phyloP scores from a whole-genome alignment of 2,888 invertebrate species.

The Thalpophila matura region DNA sequence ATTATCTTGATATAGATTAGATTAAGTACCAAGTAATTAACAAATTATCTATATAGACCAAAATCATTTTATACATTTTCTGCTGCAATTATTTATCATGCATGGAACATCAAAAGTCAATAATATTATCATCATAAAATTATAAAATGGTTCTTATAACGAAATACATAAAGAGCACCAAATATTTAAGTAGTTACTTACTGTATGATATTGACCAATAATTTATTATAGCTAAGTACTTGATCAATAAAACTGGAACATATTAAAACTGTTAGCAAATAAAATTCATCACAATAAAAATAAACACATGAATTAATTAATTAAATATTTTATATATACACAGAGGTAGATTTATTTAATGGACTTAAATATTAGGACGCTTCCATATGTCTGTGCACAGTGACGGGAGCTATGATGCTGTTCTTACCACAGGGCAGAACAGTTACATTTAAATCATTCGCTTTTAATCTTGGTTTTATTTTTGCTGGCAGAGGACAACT shows the following conservation, averaged over 20 bases:
- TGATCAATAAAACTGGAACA: slow-evolving; percentile 43
- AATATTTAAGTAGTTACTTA: slow-evolving; percentile 55
- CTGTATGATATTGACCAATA: slow-evolving; percentile 43
- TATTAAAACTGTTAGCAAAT: slow-evolving; percentile 58
- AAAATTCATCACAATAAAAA: slow-evolving; percentile 58
- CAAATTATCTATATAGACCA: slow-evolving; percentile 51
- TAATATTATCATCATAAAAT: slow-evolving; percentile 35
- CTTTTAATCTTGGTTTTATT: slow-evolving; percentile 83
- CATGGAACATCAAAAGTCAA: slow-evolving; percentile 53
- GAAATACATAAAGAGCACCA: slow-evolving; percentile 65
- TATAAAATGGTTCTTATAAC: slow-evolving; percentile 50
- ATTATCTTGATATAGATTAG: slow-evolving; percentile 61
- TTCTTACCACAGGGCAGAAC: slow-evolving; percentile 90
- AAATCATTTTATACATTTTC: slow-evolving; percentile 45
- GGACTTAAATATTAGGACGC: slow-evolving; percentile 89
- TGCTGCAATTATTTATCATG: slow-evolving; percentile 31
- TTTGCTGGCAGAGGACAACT: slow-evolving; percentile 91
- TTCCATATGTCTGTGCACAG: slow-evolving; percentile 97
- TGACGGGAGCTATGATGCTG: slow-evolving; percentile 95
- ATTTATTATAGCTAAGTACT: slow-evolving; percentile 57
- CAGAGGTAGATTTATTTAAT: slow-evolving; percentile 76
- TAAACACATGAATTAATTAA: slow-evolving; percentile 49
- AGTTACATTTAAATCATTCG: slow-evolving; percentile 84
- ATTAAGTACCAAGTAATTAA: slow-evolving; percentile 60
- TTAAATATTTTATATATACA: slow-evolving; percentile 64